Percentiles rank a stretch among this genome's conserved stretches.
These are phyloP conservation scores for Acleris sparsana DNA, from an alignment of 2,888 invertebrate species.

Conservation along the genomic window DNA sequence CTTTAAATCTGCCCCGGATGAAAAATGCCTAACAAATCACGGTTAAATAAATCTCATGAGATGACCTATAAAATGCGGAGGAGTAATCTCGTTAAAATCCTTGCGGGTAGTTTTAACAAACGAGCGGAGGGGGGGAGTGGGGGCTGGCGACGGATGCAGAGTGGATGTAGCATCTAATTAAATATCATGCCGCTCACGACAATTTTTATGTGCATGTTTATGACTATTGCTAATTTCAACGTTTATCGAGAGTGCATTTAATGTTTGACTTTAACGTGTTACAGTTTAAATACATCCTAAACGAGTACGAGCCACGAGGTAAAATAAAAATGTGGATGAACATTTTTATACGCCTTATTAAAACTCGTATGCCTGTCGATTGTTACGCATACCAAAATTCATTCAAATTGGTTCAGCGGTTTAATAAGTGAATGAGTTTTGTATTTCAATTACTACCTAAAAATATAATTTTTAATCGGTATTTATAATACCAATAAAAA, in stretches of 20 bases:
- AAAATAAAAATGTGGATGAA: too few relatives aligned
- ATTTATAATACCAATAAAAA: too few relatives aligned
- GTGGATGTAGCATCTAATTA: constrained; percentile 72
- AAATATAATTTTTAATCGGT: too few relatives aligned
- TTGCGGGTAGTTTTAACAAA: constrained; percentile 73
- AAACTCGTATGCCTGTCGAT: too few relatives aligned
- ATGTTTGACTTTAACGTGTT: not conserved
- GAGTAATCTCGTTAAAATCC: constrained; percentile 77
- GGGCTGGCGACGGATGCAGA: constrained; percentile 41
- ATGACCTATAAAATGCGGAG: constrained; percentile 76
- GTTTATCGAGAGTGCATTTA: constrained; percentile 5
- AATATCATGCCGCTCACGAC: constrained; percentile 71
- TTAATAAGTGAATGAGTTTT: too few relatives aligned
- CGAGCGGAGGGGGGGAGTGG: constrained; percentile 43
- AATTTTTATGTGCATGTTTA: constrained; percentile 72
- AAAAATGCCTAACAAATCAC: constrained; percentile 72
- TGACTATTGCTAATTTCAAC: constrained; percentile 46
- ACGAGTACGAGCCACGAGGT: not conserved
- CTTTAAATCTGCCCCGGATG: constrained; percentile 66
- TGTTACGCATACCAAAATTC: too few relatives aligned
- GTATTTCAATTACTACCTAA: too few relatives aligned
- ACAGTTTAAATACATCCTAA: not conserved
- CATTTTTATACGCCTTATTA: too few relatives aligned
- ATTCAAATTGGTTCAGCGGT: too few relatives aligned
- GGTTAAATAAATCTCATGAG: constrained; percentile 72